Conservation (phyloP, 1,140 invertebrate genomes). For the Tetramorium simillimum region DNA sequence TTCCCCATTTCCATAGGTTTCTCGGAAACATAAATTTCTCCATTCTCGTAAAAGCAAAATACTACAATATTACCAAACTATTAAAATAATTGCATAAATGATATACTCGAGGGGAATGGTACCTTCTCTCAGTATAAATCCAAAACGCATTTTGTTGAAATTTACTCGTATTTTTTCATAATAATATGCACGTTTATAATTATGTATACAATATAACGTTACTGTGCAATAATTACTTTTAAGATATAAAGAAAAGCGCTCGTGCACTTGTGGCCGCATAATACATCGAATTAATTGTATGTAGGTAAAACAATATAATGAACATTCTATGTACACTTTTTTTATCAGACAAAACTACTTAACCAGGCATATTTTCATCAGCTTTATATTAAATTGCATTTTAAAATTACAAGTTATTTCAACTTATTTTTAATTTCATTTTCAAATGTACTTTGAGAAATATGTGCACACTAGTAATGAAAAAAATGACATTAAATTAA, state of each 20-base stretch:
- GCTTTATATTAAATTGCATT: neutral
- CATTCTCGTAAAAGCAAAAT: neutral
- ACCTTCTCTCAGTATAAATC: neutral
- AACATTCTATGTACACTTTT: neutral
- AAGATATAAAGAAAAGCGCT: constrained; percentile 18
- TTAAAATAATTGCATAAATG: constrained; percentile 6
- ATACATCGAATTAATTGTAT: constrained; percentile 18
- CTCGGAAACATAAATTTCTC: constrained; percentile 28
- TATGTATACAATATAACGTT: constrained; percentile 7
- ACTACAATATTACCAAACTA: neutral
- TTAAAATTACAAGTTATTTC: neutral
- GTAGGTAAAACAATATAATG: neutral
- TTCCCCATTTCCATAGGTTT: constrained; percentile 28
- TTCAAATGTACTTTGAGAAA: neutral
- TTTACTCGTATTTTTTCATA: neutral
- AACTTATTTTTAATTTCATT: constrained; percentile 3
- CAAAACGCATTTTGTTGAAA: neutral
- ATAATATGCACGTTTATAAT: constrained; percentile 32
- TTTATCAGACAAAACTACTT: constrained; percentile 16
- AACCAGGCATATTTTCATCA: neutral
- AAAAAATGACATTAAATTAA: neutral
- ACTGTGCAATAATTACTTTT: constrained; percentile 34
- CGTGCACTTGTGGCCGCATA: neutral
- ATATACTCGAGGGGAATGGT: neutral
- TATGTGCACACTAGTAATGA: neutral